These are phyloP conservation scores for Atopsyche davidsoni DNA, from an alignment of 1,140 invertebrate genomes.

Conservation along the genomic window DNA sequence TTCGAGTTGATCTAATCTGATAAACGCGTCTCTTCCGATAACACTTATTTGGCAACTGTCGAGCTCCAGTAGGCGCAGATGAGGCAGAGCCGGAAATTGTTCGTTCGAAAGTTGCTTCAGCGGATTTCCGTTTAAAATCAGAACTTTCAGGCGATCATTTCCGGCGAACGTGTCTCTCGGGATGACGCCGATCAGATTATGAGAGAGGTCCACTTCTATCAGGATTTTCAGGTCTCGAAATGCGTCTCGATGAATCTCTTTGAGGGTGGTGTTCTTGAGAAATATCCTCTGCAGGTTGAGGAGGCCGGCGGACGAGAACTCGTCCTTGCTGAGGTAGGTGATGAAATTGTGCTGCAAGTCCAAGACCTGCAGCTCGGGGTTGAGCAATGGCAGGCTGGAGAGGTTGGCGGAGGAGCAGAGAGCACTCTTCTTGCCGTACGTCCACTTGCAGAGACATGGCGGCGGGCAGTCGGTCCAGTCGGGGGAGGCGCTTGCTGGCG, in stretches of 20 bases:
- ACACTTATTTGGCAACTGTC: constrained; percentile 59
- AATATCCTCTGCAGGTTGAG: constrained; percentile 72
- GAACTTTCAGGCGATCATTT: constrained; percentile 64
- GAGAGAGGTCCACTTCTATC: constrained; percentile 72
- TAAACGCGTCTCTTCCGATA: constrained; percentile 61
- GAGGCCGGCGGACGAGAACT: constrained; percentile 63
- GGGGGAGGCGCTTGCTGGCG: constrained; percentile 21
- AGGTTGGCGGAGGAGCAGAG: constrained; percentile 65
- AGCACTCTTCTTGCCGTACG: constrained; percentile 73
- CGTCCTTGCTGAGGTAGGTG: constrained; percentile 59
- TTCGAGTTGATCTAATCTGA: constrained; percentile 60
- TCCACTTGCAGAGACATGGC: constrained; percentile 74
- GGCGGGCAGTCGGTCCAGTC: constrained; percentile 71
- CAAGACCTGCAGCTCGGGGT: constrained; percentile 70
- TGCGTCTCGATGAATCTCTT: constrained; percentile 63
- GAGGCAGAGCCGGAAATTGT: constrained; percentile 66
- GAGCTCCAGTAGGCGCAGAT: constrained; percentile 65
- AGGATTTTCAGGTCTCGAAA: constrained; percentile 74
- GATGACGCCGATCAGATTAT: constrained; percentile 62
- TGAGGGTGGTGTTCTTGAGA: constrained; percentile 58
- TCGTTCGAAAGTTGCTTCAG: constrained; percentile 53
- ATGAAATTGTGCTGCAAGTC: constrained; percentile 70
- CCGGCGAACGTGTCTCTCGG: constrained; percentile 67
- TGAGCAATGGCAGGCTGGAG: constrained; percentile 60
- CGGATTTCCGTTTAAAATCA: constrained; percentile 67